phyloP scores from a whole-genome alignment of 2,113 vertebrate genomes.

The Chaetorhynchus papuensis region DNA sequence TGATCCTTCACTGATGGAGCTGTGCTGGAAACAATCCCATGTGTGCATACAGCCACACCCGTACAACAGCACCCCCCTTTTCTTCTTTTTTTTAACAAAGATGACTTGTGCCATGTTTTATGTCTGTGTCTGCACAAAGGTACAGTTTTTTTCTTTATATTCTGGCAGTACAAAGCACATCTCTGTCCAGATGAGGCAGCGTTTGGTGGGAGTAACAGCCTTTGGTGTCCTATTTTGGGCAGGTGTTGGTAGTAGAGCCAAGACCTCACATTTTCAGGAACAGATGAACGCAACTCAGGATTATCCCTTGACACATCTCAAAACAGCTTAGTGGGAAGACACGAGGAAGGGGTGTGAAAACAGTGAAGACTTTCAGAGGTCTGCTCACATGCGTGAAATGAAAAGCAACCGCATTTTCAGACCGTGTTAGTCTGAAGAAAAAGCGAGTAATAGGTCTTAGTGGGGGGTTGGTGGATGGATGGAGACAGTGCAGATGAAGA shows the following conservation, averaged over 20 bases:
- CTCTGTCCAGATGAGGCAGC: background rate
- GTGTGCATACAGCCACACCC: background rate
- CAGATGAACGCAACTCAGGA: background rate
- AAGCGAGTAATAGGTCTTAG: background rate
- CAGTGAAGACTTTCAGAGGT: background rate
- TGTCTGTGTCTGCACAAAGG: background rate
- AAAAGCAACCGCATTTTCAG: background rate
- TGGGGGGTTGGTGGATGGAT: background rate
- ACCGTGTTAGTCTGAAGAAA: background rate
- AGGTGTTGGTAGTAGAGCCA: background rate
- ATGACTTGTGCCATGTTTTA: background rate
- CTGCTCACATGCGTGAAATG: background rate
- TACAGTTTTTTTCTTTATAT: background rate
- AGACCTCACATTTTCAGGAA: background rate
- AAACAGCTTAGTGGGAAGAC: background rate
- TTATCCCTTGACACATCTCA: background rate
- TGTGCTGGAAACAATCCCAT: background rate
- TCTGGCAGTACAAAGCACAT: background rate
- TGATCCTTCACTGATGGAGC: background rate
- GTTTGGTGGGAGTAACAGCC: background rate
- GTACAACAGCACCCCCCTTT: accelerated
- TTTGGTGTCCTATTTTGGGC: background rate
- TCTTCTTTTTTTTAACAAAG: background rate
- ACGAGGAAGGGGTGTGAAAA: background rate
- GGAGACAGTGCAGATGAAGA: background rate